phyloP scores from a whole-genome alignment of 2,797 vertebrate genomes.

The Triplophysa yarkandensis region DNA sequence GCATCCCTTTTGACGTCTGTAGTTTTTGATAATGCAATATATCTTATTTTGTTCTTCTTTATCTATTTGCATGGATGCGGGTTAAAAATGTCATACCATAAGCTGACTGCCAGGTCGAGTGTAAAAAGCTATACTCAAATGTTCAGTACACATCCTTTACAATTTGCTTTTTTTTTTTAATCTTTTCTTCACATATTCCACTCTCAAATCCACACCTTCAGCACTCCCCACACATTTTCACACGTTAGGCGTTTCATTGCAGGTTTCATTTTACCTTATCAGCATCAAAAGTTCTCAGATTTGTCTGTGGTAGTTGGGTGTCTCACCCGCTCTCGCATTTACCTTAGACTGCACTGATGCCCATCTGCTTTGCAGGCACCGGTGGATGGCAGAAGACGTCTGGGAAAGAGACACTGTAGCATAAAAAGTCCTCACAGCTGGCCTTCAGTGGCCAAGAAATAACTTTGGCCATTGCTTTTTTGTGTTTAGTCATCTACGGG shows the following conservation, averaged over 20 bases:
- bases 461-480: slow-evolving; percentile 29
- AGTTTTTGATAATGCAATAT: too few relatives aligned
- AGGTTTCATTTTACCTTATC: slow-evolving; percentile 54
- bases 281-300: slow-evolving; percentile 48
- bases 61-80: not conserved
- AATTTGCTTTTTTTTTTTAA: slow-evolving; percentile 1
- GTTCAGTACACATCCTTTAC: slow-evolving; percentile 13
- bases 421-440: slow-evolving; percentile 19
- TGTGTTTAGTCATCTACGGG: not conserved
- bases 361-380: slow-evolving; percentile 10
- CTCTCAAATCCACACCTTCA: slow-evolving; percentile 31
- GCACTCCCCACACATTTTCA: slow-evolving; percentile 20
- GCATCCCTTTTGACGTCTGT: too few relatives aligned
- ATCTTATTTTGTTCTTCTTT: slow-evolving; percentile 29
- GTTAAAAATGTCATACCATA: slow-evolving; percentile 23
- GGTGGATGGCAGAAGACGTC: slow-evolving; percentile 13
- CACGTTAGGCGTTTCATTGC: slow-evolving; percentile 33
- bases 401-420: slow-evolving; percentile 32
- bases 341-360: slow-evolving; percentile 38
- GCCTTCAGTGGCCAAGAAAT: not conserved
- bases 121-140: slow-evolving; percentile 38
- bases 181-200: not conserved
- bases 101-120: slow-evolving; percentile 17
- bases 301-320: slow-evolving; percentile 32
- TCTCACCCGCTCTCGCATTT: slow-evolving; percentile 26